Evolutionary conservation across 2,888 invertebrate genomes (phyloP).

Genomic region (Gari tellinella): DNA sequence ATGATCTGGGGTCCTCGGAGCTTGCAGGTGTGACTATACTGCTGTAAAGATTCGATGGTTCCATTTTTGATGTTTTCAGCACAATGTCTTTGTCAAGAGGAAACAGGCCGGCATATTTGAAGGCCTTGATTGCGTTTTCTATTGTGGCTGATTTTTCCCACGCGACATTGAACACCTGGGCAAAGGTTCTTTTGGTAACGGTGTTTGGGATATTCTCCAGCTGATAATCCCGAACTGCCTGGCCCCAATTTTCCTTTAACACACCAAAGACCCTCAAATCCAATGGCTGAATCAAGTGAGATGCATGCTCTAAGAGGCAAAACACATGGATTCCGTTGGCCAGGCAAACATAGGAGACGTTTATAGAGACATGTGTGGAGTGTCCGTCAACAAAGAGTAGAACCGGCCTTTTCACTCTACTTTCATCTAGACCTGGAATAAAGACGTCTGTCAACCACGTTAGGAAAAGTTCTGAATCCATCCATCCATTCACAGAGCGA

Average conservation of each 20-base stretch:
- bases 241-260: conserved; percentile 33
- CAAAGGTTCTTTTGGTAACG: conserved; percentile 27
- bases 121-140: conserved; percentile 21
- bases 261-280: conserved; percentile 37
- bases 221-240: conserved; percentile 13
- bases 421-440: conserved; percentile 11
- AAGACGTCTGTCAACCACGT: conserved; percentile 17
- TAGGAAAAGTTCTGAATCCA: conserved; percentile 25
- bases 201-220: conserved; percentile 10
- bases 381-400: conserved; percentile 50
- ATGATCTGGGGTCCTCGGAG: background rate
- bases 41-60: conserved; percentile 5
- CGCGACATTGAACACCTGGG: conserved; percentile 24
- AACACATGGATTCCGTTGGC: conserved; percentile 32
- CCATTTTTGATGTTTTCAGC: too few species aligned
- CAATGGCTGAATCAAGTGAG: conserved; percentile 43
- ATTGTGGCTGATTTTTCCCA: conserved; percentile 30
- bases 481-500: conserved; percentile 17
- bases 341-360: conserved; percentile 20
- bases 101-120: conserved; percentile 21
- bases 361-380: conserved; percentile 32
- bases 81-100: conserved; percentile 3
- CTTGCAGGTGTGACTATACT: background rate
- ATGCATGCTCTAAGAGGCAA: conserved; percentile 39
- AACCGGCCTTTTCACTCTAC: conserved; percentile 20